These are phyloP conservation scores for Lichenostomus cassidix DNA, from an alignment of 2,113 vertebrate genomes.

Conservation along the genomic window DNA sequence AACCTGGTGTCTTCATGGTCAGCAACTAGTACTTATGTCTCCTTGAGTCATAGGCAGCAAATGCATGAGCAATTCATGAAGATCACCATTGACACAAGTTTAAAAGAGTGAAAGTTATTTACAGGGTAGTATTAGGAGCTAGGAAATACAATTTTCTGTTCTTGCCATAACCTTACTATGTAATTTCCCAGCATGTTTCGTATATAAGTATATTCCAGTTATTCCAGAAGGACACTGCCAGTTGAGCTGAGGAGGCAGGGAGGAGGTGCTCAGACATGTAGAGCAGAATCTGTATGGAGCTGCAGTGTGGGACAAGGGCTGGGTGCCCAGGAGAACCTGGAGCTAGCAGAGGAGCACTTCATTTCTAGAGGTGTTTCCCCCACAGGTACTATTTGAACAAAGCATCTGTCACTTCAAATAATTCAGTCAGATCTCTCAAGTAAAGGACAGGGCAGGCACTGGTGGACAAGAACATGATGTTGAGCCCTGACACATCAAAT, in stretches of 20 bases:
- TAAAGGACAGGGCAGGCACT: neutral
- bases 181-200: neutral
- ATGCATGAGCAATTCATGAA: neutral
- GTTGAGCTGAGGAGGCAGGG: neutral
- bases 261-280: neutral
- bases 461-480: neutral
- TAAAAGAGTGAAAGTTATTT: neutral
- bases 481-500: neutral
- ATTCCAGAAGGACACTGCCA: neutral
- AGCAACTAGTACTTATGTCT: neutral
- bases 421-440: slow-evolving; percentile 13
- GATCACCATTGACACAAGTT: neutral
- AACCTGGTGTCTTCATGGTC: neutral
- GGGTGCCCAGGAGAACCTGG: neutral
- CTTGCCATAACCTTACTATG: neutral
- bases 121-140: neutral
- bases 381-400: neutral
- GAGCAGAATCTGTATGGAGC: neutral
- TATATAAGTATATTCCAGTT: neutral
- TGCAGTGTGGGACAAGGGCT: neutral
- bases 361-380: neutral
- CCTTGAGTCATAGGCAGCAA: neutral
- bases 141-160: neutral
- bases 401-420: neutral
- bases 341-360: neutral